Conservation (phyloP, 2,113 vertebrate species). For the Ceyx melanurus region DNA sequence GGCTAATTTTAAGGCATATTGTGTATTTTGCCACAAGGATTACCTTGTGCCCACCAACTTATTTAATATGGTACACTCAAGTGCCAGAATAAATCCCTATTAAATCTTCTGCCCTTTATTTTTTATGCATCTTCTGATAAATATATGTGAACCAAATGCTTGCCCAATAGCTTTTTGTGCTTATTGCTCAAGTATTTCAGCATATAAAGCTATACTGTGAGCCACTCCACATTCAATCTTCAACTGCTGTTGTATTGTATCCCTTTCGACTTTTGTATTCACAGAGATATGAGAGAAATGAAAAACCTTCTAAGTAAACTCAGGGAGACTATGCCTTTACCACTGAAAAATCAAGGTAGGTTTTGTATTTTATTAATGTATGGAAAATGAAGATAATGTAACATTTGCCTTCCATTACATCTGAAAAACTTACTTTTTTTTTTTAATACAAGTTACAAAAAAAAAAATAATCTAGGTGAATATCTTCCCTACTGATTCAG, state of each 20-base stretch:
- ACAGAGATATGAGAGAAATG: constrained; percentile 97
- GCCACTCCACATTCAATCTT: background rate
- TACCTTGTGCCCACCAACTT: background rate
- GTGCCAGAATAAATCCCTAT: background rate
- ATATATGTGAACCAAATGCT: background rate
- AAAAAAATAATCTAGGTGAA: background rate
- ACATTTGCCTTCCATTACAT: background rate
- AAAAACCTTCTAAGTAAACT: constrained; percentile 99
- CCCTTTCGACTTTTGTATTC: constrained; percentile 56
- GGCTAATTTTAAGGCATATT: background rate
- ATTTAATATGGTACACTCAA: background rate
- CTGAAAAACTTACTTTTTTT: background rate
- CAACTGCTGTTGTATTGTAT: background rate
- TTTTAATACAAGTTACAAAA: background rate
- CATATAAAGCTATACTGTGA: background rate
- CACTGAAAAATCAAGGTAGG: constrained; percentile 97
- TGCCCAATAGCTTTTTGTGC: background rate
- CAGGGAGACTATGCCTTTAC: constrained; percentile 99
- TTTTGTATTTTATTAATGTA: constrained; percentile 26
- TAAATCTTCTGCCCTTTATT: background rate
- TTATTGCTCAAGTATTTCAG: background rate
- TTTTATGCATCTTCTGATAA: background rate
- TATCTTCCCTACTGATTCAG: background rate
- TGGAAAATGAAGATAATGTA: background rate
- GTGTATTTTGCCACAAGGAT: background rate